These are phyloP conservation scores for Acanthurus lineatus DNA, from an alignment of 2,797 vertebrate genomes.

Conservation along the genomic window DNA sequence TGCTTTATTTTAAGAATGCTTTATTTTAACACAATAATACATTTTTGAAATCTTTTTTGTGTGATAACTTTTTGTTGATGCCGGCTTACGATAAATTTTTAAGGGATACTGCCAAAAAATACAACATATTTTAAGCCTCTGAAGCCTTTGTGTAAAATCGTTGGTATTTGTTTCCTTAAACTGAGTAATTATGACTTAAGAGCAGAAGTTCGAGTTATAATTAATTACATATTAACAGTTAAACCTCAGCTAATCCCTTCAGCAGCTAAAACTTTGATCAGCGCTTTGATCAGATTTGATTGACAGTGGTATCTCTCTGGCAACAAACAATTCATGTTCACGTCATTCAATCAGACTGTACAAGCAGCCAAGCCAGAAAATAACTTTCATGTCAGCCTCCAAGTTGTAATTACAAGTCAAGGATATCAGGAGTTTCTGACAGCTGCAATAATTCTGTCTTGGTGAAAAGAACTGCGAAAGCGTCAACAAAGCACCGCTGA, in stretches of 20 bases:
- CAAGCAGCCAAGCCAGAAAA: neutral
- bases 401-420: neutral
- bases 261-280: too few species aligned
- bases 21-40: too few species aligned
- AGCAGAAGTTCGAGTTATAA: neutral
- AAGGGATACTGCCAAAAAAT: too few species aligned
- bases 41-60: neutral
- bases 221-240: neutral
- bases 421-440: neutral
- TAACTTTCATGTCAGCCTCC: neutral
- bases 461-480: neutral
- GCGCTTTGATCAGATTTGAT: neutral
- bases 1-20: too few species aligned
- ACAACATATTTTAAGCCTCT: neutral
- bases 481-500: neutral
- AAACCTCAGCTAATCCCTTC: neutral
- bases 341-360: neutral
- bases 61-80: neutral
- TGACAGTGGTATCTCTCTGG: neutral
- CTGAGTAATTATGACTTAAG: neutral
- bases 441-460: neutral
- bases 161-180: neutral
- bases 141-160: neutral
- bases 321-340: neutral
- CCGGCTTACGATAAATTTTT: neutral